Evolutionary conservation across 2,888 invertebrate species (phyloP).

Genomic region (Hybos culiciformis): DNA sequence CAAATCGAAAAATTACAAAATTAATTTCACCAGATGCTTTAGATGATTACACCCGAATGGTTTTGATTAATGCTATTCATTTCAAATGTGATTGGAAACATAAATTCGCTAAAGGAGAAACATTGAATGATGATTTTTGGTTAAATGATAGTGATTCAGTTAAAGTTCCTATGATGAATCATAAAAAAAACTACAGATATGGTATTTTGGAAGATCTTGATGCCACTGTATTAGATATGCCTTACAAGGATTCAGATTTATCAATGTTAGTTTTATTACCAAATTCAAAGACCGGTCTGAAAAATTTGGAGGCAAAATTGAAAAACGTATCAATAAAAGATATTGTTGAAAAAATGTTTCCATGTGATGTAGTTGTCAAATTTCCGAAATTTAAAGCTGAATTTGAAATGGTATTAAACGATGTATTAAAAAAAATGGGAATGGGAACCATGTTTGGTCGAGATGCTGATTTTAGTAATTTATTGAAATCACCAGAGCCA

Average conservation of each 20-base stretch:
- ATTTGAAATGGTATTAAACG: slow-evolving; percentile 48
- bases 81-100: slow-evolving; percentile 69
- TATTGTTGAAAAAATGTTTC: slow-evolving; percentile 41
- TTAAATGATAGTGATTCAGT: slow-evolving; percentile 37
- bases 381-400: slow-evolving; percentile 76
- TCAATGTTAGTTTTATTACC: slow-evolving; percentile 68
- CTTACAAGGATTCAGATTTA: slow-evolving; percentile 52
- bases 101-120: slow-evolving; percentile 45
- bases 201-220: slow-evolving; percentile 20
- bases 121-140: slow-evolving; percentile 51
- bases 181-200: slow-evolving; percentile 23
- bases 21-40: slow-evolving; percentile 48
- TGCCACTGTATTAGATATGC: slow-evolving; percentile 43
- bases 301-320: slow-evolving; percentile 47
- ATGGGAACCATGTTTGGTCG: slow-evolving; percentile 43
- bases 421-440: slow-evolving; percentile 42
- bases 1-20: slow-evolving; percentile 69
- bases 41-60: slow-evolving; percentile 43
- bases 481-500: slow-evolving; percentile 37
- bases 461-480: slow-evolving; percentile 45
- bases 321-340: slow-evolving; percentile 40
- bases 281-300: slow-evolving; percentile 50
- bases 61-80: slow-evolving; percentile 72
- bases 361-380: slow-evolving; percentile 35
- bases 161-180: slow-evolving; percentile 56